Conservation (phyloP, 2,797 vertebrate species). For the Lemur catta region DNA sequence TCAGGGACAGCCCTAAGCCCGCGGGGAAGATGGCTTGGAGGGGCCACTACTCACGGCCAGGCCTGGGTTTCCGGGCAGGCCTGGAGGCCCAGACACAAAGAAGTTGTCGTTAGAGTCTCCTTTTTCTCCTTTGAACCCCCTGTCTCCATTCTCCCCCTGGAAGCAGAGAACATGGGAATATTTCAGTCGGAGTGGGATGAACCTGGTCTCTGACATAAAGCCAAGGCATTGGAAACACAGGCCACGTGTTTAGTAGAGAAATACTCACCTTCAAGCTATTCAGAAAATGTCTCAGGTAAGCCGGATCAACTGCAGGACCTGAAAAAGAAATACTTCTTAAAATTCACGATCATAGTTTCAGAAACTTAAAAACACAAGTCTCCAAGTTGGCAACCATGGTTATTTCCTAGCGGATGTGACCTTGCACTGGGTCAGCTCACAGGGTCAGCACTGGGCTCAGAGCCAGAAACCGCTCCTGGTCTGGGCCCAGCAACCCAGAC, state of each 20-base stretch:
- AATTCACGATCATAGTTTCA: neutral
- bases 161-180: slow-evolving; percentile 60
- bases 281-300: slow-evolving; percentile 83
- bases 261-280: slow-evolving; percentile 83
- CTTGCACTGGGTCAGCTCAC: neutral
- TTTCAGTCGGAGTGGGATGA: neutral
- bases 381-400: slow-evolving; percentile 26
- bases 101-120: slow-evolving; percentile 84
- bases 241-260: slow-evolving; percentile 26
- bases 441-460: neutral
- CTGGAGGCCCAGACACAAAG: slow-evolving; percentile 86
- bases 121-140: slow-evolving; percentile 89
- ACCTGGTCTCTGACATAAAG: neutral
- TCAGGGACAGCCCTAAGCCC: neutral
- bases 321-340: slow-evolving; percentile 66
- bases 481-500: neutral
- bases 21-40: neutral
- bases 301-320: slow-evolving; percentile 83
- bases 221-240: neutral
- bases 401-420: neutral
- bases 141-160: slow-evolving; percentile 88
- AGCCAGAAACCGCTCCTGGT: neutral
- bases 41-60: slow-evolving; percentile 85
- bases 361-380: neutral
- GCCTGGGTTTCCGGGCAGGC: slow-evolving; percentile 90